Percentiles rank a stretch among this genome's conserved stretches.
Conservation (phyloP, 1,140 invertebrate genomes). For the Philotrypesis tridentata region DNA sequence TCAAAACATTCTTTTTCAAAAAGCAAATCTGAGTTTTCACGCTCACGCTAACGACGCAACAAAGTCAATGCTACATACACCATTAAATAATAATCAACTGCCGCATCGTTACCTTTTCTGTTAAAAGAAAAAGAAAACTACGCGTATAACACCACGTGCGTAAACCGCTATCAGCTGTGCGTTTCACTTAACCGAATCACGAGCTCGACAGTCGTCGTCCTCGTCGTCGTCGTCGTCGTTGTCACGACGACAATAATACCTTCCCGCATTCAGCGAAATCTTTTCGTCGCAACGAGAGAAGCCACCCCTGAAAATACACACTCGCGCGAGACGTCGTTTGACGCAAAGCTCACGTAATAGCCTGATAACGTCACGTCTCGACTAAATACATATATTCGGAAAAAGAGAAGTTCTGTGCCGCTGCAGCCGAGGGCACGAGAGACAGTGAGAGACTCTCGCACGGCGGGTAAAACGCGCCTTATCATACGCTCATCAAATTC, state of each 20-base stretch:
- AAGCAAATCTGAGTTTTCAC: no score
- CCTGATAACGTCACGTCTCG: slow-evolving; percentile 12
- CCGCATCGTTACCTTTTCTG: no score
- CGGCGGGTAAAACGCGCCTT: slow-evolving; percentile 6
- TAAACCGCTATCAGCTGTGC: not conserved
- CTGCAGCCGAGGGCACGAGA: no score
- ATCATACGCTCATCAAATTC: slow-evolving; percentile 44
- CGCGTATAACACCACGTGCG: not conserved
- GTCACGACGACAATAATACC: not conserved
- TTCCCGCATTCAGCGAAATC: not conserved
- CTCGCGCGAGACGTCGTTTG: not conserved
- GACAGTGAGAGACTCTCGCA: not conserved
- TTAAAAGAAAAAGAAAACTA: no score
- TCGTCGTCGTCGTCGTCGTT: no score
- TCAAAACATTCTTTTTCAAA: no score
- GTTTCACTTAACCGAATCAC: not conserved
- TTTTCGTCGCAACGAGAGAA: not conserved
- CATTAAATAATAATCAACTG: no score
- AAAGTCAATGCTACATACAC: no score
- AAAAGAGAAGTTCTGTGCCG: not conserved
- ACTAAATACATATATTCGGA: slow-evolving; percentile 29
- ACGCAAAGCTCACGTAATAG: not conserved
- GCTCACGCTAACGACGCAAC: no score
- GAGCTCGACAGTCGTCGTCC: no score
- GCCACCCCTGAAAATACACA: not conserved